Evolutionary conservation across 1,140 invertebrate species (phyloP), one percentile per base, ranked within the genome.

Genomic region (Geopemphigus sp.): DNA sequence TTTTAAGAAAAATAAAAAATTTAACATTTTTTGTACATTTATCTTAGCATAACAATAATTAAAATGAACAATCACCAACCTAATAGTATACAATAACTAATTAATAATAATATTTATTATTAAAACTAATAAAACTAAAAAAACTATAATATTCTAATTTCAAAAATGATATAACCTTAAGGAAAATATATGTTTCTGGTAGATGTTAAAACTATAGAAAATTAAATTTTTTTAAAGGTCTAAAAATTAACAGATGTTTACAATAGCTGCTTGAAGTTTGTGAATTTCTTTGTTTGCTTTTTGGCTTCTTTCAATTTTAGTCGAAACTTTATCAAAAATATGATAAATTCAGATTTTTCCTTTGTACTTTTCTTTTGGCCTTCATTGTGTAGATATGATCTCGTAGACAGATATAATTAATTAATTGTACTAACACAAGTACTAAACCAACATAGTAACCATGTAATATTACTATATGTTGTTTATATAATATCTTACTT

Each of bases 301-400:
- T 47, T n/a, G 24, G 24, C 24, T 72, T 54, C 50, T 54, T 45
- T 26, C 50, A 50, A 11, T 39, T 39, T 39, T 39, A 22, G 39
- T 26, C 10, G 15, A 70, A 70, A 53, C 47, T 17, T 70, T 29
- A 53, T 70, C 24, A 66, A 47, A 17, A 53, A 53, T 50, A 19
- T 70, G 66, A 70, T 29, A 26, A 66, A 66, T 5, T 54, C 17
- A 54, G 47, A 29, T 29, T n/a, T 72, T 63, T 72, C 68, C 29
- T 26, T 5, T 17, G 22, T 50, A 50, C 4, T 53, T 53, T 10
- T 72, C 47, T 53, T 53, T 24, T 5, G 26, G 24, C 54, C 50
- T 32, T 72, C 17, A 54, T 53, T 29, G 68, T 68, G n/a, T n/a
- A 64, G 6, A 29, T 26, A 26, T 47, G 17, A 8, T 26, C 24